Base-by-base conservation (phyloP, 2,888 invertebrate genomes). In the Yponomeuta malinellus region DNA sequence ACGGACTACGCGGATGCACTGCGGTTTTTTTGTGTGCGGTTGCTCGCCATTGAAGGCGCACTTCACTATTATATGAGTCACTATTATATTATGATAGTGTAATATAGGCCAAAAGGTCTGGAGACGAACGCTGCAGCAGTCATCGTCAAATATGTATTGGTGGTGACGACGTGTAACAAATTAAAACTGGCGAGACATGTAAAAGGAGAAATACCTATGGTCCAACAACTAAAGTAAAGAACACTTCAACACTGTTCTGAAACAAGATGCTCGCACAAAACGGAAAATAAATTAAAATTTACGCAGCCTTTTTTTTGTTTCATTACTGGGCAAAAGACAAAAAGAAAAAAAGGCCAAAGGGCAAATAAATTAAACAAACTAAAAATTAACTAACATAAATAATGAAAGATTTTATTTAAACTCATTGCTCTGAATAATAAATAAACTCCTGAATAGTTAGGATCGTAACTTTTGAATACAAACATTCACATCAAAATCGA, bases 331-430 rank as follows among this genome's bases (percentile, higher is more conserved):
- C 23, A 3, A 29, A 23, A 5, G 63, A 63, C 29, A 43, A 4
- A 33, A 33, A 33, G 43, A 8, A 43, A 43, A 43, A 43, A 43
- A 5, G 43, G 43, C 43, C 9, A 1, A 43, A 59, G 12, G 65
- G 33, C 5, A 65, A 74, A 71, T 65, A 72, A 77, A 76, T 59
- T 76, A 75, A 76, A 75, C 78, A 79, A 81, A 81, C 74, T 79
- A 80, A 79, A 73, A 71, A 73, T 59, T 59, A 79, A 78, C 80
- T n/a, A 31, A 23, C 33, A 15, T 79, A 81, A 79, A 81, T 80
- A 80, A 83, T 81, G 78, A 79, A 82, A 83, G 82, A 83, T 86
- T 85, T 87, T 83, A 78, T 84, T 85, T 77, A 81, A 81, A 82
- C 79, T 82, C 80, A 81, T 81, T 65, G 81, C 71, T 74, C 80